These are phyloP conservation scores for Axea sp. DNA, from an alignment of 2,888 invertebrate species.

Conservation along the genomic window DNA sequence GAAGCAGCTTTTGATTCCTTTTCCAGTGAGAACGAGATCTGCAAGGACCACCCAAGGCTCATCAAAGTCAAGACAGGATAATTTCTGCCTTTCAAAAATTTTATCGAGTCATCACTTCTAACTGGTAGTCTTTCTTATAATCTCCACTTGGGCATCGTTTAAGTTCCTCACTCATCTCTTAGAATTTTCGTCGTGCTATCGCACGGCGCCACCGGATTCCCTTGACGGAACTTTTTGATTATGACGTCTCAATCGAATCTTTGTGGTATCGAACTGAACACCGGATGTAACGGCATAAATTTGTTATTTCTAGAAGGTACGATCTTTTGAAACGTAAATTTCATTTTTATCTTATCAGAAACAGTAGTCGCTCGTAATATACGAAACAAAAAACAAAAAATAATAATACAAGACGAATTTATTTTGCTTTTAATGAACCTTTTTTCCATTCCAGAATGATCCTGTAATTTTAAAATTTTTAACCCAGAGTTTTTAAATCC, in stretches of 20 bases:
- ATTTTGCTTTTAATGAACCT: slow-evolving; percentile 40
- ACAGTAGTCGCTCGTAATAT: slow-evolving; percentile 15
- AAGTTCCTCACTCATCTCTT: slow-evolving; percentile 72
- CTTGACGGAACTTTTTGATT: slow-evolving; percentile 52
- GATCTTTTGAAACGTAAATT: slow-evolving; percentile 1
- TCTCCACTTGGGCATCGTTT: slow-evolving; percentile 70
- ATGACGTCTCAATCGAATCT: slow-evolving; percentile 43
- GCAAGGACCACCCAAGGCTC: slow-evolving; percentile 75
- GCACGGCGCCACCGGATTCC: slow-evolving; percentile 62
- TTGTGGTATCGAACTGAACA: slow-evolving; percentile 23
- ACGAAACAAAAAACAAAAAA: not conserved
- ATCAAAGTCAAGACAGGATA: slow-evolving; percentile 74
- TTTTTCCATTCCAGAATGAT: slow-evolving; percentile 10
- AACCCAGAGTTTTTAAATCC: slow-evolving; percentile 1
- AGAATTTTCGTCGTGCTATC: slow-evolving; percentile 70
- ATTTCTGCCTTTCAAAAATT: slow-evolving; percentile 76
- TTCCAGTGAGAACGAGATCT: slow-evolving; percentile 47
- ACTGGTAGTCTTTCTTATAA: slow-evolving; percentile 79
- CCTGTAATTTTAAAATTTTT: slow-evolving; percentile 15
- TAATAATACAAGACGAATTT: slow-evolving; percentile 3
- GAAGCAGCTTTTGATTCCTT: slow-evolving; percentile 53
- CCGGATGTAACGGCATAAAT: slow-evolving; percentile 44
- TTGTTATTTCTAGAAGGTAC: slow-evolving; percentile 34
- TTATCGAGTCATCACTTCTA: slow-evolving; percentile 78
- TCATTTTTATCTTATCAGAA: slow-evolving; percentile 43